Evolutionary conservation across 2,888 invertebrate genomes (phyloP).

Genomic region (Agrochola macilenta): DNA sequence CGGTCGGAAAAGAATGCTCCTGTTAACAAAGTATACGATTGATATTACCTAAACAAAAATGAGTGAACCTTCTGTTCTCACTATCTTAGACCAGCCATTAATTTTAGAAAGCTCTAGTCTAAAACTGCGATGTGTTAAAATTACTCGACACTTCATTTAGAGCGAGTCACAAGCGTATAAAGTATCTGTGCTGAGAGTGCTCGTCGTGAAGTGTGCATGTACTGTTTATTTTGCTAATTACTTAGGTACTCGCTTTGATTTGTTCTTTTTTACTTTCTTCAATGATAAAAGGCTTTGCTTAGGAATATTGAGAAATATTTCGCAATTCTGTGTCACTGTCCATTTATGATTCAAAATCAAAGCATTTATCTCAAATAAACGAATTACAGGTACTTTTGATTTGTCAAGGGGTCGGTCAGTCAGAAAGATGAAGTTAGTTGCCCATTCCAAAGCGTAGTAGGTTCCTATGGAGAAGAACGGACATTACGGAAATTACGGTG

Average conservation of each 20-base stretch:
- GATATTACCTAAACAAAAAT: neutral
- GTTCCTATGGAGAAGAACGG: too few species aligned
- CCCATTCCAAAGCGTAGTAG: too few species aligned
- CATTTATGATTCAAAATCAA: neutral
- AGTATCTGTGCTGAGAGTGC: slow-evolving; percentile 20
- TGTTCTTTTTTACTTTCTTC: slow-evolving; percentile 6
- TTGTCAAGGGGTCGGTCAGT: too few species aligned
- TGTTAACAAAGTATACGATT: neutral
- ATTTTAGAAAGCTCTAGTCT: slow-evolving; percentile 17
- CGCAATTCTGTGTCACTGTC: neutral
- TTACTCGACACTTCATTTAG: slow-evolving; percentile 33
- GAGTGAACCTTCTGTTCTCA: slow-evolving; percentile 15
- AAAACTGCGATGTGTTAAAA: slow-evolving; percentile 36
- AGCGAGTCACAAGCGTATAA: slow-evolving; percentile 21
- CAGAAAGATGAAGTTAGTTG: too few species aligned
- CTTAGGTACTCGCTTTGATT: slow-evolving; percentile 3
- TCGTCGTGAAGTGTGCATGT: slow-evolving; percentile 14
- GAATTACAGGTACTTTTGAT: too few species aligned
- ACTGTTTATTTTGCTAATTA: slow-evolving; percentile 39
- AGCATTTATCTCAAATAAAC: too few species aligned
- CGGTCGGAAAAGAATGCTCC: neutral
- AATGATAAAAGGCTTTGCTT: slow-evolving; percentile 17
- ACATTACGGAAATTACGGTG: too few species aligned
- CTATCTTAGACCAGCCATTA: neutral
- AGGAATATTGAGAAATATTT: neutral